Conservation (phyloP, 2,797 vertebrate species). For the Diglossa cyanea region DNA sequence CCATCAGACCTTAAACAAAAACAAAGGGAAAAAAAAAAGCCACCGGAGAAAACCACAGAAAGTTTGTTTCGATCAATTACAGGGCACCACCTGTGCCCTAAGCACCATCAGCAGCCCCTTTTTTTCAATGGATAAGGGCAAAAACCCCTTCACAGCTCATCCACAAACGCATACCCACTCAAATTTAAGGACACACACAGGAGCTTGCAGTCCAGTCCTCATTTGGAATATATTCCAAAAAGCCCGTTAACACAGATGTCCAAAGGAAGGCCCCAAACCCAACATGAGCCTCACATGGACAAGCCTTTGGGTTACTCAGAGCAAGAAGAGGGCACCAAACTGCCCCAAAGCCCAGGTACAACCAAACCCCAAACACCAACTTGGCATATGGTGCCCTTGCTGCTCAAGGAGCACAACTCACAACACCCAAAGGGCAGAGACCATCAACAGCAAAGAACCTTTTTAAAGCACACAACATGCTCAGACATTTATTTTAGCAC, state of each 20-base stretch:
- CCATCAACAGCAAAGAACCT: not conserved
- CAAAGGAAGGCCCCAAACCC: not conserved
- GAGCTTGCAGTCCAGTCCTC: not conserved
- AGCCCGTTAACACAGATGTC: rapidly evolving
- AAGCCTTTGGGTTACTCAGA: too few relatives aligned
- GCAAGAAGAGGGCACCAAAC: not conserved
- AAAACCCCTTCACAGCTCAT: not conserved
- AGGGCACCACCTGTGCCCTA: not conserved
- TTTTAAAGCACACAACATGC: rapidly evolving
- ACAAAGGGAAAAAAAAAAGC: rapidly evolving
- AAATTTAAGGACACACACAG: not conserved
- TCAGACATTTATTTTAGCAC: not conserved
- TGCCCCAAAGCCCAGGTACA: not conserved
- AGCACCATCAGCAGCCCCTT: not conserved
- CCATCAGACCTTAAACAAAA: not conserved
- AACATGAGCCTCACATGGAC: rapidly evolving
- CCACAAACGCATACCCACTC: rapidly evolving
- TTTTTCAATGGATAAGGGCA: not conserved
- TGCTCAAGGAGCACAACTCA: not conserved
- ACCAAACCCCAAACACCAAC: not conserved
- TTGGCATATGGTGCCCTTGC: not conserved
- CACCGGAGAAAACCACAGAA: not conserved
- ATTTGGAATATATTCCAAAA: rapidly evolving
- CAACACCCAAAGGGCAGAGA: not conserved
- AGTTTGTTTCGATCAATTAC: not conserved